A percentile compares a stretch with the other conserved stretches of the same genome.
phyloP scores from a whole-genome alignment of 2,113 vertebrate genomes.

The Illadopsis cleaveri region DNA sequence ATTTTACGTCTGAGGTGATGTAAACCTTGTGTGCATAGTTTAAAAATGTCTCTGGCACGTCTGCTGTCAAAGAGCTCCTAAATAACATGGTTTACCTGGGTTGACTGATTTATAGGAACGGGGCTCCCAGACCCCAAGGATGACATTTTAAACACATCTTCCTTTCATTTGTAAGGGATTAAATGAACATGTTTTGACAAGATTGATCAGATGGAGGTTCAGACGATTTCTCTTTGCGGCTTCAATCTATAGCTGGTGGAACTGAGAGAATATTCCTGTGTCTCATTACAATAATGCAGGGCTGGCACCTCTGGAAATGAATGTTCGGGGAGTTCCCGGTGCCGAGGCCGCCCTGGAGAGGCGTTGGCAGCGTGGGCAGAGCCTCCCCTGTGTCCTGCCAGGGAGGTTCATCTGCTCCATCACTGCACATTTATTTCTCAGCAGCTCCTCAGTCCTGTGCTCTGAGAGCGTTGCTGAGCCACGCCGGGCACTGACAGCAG shows the following conservation, averaged over 20 bases:
- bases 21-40: background rate
- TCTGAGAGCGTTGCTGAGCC: rapidly evolving
- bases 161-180: constrained; percentile 62
- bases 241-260: constrained; percentile 33
- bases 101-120: constrained; percentile 33
- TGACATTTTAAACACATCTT: constrained; percentile 57
- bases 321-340: background rate
- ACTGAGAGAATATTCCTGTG: background rate
- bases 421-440: rapidly evolving
- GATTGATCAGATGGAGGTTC: constrained; percentile 33
- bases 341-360: rapidly evolving
- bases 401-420: background rate
- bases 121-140: constrained; percentile 40
- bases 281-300: constrained; percentile 1
- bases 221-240: constrained; percentile 14
- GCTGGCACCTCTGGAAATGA: background rate
- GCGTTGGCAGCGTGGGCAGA: rapidly evolving
- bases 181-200: constrained; percentile 52
- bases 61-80: constrained; percentile 24
- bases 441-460: rapidly evolving
- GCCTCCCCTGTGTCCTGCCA: rapidly evolving
- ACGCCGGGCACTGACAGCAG: rapidly evolving
- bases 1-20: background rate
- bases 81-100: constrained; percentile 4
- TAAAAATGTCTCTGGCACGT: background rate